Base-by-base conservation (phyloP, 2,888 invertebrate genomes). In the Lobophora halterata region DNA sequence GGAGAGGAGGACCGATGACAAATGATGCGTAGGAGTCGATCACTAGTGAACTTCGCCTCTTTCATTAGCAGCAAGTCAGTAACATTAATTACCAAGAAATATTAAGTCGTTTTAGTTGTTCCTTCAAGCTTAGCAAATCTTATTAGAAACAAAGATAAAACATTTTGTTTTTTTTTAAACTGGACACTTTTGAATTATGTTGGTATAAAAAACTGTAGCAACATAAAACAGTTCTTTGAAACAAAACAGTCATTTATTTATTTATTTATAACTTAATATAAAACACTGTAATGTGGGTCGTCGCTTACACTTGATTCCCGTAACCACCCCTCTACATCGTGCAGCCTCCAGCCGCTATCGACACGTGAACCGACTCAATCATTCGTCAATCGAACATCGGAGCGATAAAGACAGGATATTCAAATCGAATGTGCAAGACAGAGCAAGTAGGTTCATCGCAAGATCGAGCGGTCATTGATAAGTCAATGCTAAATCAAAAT, bases 11-110 rank as follows among this genome's bases (percentile, higher is more conserved):
- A 52, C 47, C 58, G 66, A 80, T 79, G 80, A 86, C 81, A 76
- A 80, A 85, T 82, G 86, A 82, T 86, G 79, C 74, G 76, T 73
- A 74, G 72, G 75, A 80, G 79, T 74, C 71, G 71, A 74, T 71
- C 71, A 62, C 72, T 67, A 64, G 65, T 71, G 75, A 72, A 76
- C 74, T 67, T 68, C 62, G 61, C 62, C 65, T 50, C 70, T 68
- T 77, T 78, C 78, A 82, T 85, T 82, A 81, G 65, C 71, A 69
- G 54, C 72, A 71, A n/a, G n/a, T n/a, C n/a, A n/a, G n/a, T n/a
- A n/a, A 74, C 77, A 79, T 79, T 80, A 80, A 83, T 85, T 79
- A 23, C 21, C 17, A 28, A 79, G n/a, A n/a, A n/a, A n/a, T n/a
- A n/a, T n/a, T n/a, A n/a, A n/a, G n/a, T n/a, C n/a, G n/a, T n/a